Evolutionary conservation across 2,888 invertebrate species (phyloP).

Genomic region (Microctonus brassicae): DNA sequence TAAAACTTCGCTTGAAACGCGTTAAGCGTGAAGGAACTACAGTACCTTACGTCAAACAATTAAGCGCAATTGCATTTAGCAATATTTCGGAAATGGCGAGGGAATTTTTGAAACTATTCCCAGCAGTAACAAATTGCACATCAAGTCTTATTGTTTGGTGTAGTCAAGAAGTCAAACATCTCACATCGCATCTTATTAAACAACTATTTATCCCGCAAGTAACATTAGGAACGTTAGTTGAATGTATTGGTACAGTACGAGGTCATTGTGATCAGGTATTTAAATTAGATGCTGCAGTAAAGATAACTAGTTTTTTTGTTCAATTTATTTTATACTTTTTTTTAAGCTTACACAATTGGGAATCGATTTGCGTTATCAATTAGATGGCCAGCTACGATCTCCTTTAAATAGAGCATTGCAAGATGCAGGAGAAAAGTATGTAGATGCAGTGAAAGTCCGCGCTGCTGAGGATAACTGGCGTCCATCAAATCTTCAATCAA

Average conservation of each 20-base stretch:
- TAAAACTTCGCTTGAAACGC: constrained; percentile 85
- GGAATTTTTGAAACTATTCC: constrained; percentile 86
- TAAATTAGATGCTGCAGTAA: background rate
- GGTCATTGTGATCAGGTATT: constrained; percentile 78
- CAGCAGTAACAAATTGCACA: constrained; percentile 80
- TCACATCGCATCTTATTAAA: constrained; percentile 85
- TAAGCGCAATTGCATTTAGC: constrained; percentile 87
- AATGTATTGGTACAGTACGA: constrained; percentile 86
- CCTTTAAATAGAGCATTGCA: constrained; percentile 82
- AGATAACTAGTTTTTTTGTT: no score
- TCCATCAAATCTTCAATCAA: constrained; percentile 83
- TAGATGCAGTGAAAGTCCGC: constrained; percentile 84
- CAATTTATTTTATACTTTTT: background rate
- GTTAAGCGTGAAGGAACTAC: constrained; percentile 86
- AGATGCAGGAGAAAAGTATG: constrained; percentile 84
- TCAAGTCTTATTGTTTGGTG: constrained; percentile 93
- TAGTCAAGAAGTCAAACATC: constrained; percentile 83
- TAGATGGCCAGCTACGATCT: constrained; percentile 86
- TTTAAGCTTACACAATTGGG: constrained; percentile 76
- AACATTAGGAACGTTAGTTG: constrained; percentile 84
- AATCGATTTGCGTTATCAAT: constrained; percentile 90
- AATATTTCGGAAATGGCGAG: constrained; percentile 82
- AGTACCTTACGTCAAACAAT: constrained; percentile 82
- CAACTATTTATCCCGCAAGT: constrained; percentile 93
- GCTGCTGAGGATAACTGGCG: constrained; percentile 89